Evolutionary conservation across 2,888 invertebrate species (phyloP).

Genomic region (Octonoba sinensis): DNA sequence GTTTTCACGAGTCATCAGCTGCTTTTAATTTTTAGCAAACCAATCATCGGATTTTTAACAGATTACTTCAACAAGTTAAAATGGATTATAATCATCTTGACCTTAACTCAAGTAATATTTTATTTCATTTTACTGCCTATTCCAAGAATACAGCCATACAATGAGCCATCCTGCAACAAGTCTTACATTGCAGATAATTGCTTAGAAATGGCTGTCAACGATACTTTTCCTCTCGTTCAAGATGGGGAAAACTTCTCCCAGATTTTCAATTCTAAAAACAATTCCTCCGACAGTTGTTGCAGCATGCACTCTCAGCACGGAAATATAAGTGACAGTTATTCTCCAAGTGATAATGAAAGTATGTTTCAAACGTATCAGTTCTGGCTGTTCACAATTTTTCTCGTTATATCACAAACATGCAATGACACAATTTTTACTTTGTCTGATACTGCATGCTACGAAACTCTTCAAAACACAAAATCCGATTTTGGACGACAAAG

Average conservation of each 20-base stretch:
- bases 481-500: constrained; percentile 60
- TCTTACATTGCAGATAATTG: too few relatives aligned
- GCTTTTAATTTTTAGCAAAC: constrained; percentile 26
- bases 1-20: constrained; percentile 18
- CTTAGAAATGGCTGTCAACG: too few relatives aligned
- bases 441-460: constrained; percentile 63
- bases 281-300: not conserved
- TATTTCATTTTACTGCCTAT: constrained; percentile 16
- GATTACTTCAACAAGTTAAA: constrained; percentile 54
- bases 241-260: too few relatives aligned
- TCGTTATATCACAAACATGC: constrained; percentile 37
- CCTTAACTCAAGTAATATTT: constrained; percentile 11
- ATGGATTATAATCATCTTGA: constrained; percentile 14
- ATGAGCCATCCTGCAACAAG: too few relatives aligned
- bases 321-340: too few relatives aligned
- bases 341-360: not conserved
- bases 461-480: constrained; percentile 29
- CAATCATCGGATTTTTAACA: constrained; percentile 12
- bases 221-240: too few relatives aligned
- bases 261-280: too few relatives aligned
- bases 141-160: not conserved
- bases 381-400: constrained; percentile 55
- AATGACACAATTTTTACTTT: constrained; percentile 58
- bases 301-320: not conserved
- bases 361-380: constrained; percentile 51